Evolutionary conservation across 1,140 invertebrate species (phyloP).

Genomic region (Marisa cornuarietis): DNA sequence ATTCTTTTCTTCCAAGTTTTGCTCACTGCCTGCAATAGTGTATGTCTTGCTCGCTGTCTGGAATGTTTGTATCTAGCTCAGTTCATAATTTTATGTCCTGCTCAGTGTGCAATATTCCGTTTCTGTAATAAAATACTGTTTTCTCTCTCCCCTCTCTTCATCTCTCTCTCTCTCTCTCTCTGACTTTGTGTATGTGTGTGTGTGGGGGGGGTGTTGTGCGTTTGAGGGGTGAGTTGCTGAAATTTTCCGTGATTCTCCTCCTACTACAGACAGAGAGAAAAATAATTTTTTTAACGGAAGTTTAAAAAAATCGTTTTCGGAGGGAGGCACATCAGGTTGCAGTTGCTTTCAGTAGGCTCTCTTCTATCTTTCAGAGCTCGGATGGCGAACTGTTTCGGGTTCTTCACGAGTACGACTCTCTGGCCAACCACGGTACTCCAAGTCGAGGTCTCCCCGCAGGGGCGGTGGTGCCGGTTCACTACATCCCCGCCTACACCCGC

Average conservation of each 20-base stretch:
- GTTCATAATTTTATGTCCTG: background rate
- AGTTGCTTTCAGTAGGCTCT: background rate
- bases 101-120: background rate
- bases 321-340: background rate
- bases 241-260: background rate
- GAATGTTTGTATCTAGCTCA: background rate
- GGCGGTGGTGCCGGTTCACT: conserved; percentile 14
- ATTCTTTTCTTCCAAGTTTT: background rate
- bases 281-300: too few species aligned
- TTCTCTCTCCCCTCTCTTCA: too few species aligned
- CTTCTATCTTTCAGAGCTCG: conserved; percentile 2
- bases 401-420: conserved; percentile 24
- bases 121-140: background rate
- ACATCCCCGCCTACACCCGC: conserved; percentile 27
- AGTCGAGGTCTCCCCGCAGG: background rate
- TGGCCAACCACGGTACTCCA: background rate
- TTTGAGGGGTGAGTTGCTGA: too few species aligned
- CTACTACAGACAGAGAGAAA: background rate
- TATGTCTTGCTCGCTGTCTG: background rate
- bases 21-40: background rate
- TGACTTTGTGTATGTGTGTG: too few species aligned
- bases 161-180: too few species aligned
- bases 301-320: too few species aligned
- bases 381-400: conserved; percentile 37
- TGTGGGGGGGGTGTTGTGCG: too few species aligned